Conservation (phyloP, 1,140 invertebrate species). For the Drosophila trapezifrons region DNA sequence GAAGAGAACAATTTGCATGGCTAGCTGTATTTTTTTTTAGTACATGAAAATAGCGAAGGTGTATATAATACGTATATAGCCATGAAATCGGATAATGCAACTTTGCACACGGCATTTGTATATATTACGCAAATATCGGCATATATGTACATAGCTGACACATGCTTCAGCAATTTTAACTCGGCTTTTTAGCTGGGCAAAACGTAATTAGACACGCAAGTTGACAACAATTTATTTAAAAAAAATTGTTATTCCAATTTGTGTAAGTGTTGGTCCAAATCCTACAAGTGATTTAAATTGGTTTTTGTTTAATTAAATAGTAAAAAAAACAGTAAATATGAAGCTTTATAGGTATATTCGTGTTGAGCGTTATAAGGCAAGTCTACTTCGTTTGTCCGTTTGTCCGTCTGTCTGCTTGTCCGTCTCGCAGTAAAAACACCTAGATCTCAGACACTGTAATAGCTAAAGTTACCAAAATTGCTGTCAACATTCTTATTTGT, state of each 20-base stretch:
- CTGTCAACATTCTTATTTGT: no score
- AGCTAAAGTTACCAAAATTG: neutral
- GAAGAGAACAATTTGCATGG: conserved; percentile 1
- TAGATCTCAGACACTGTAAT: neutral
- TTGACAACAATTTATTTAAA: conserved; percentile 15
- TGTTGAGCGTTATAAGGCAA: no score
- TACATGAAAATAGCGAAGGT: neutral
- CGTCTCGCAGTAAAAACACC: no score
- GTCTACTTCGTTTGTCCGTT: no score
- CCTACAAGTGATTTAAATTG: neutral
- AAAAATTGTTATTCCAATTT: neutral
- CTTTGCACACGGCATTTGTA: neutral
- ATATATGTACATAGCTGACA: neutral
- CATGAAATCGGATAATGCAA: conserved; percentile 11
- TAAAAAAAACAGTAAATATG: neutral
- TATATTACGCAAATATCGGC: neutral
- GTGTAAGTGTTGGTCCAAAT: neutral
- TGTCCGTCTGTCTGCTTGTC: no score
- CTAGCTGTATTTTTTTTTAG: neutral
- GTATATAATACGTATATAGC: neutral
- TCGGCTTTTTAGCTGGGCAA: conserved; percentile 10
- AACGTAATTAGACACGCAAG: conserved; percentile 60
- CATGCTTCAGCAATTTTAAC: neutral
- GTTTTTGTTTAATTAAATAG: neutral
- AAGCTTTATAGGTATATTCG: no score